Evolutionary conservation across 2,113 vertebrate genomes (phyloP), one percentile per base, ranked within the genome.

Genomic region (Dasyprocta punctata): DNA sequence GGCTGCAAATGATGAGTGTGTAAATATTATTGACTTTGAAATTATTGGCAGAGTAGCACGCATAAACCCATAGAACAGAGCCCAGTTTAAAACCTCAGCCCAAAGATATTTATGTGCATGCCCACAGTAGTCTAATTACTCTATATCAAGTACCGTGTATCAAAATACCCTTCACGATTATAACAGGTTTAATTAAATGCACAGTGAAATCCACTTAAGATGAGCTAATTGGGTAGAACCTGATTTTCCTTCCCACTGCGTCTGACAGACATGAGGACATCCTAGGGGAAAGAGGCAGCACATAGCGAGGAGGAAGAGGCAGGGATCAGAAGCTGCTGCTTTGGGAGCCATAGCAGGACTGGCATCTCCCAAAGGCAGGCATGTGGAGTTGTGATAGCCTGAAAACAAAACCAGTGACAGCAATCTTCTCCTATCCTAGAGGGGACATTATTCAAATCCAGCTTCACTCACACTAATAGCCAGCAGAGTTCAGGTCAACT

Each of bases 181-280:
- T 97, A 98, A 96, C 96, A 96, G 96, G 88, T 97, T 97, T 98
- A 97, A 98, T 98, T 98, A 97, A 97, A 97, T 97, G 97, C 97
- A 95, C 97, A 94, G 96, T 95, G 96, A 96, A 98, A 98, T 97
- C 97, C 96, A 96, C 95, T 98, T 98, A 97, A 94, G 82, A 97
- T 94, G 92, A 97, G 82, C 93, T 98, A 97, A 98, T 98, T 98
- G 96, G 93, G 90, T 94, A 97, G 97, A 98, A 97, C 95, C 87
- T 97, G 94, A 97, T 97, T 98, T 97, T 98, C 96, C 96, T 97
- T 89, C 92, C 92, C 26, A 0, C 88, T 97, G 95, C 38, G 0
- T 92, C 88, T 97, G 96, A 96, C 88, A 97, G 97, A 90, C 96
- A 75, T 6, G 92, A 92, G 96, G 96, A 89, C 95, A 80, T 90